A percentile compares a stretch with the other conserved stretches of the same genome.
phyloP scores from a whole-genome alignment of 2,113 vertebrate species.

The Acrocephalus arundinaceus region DNA sequence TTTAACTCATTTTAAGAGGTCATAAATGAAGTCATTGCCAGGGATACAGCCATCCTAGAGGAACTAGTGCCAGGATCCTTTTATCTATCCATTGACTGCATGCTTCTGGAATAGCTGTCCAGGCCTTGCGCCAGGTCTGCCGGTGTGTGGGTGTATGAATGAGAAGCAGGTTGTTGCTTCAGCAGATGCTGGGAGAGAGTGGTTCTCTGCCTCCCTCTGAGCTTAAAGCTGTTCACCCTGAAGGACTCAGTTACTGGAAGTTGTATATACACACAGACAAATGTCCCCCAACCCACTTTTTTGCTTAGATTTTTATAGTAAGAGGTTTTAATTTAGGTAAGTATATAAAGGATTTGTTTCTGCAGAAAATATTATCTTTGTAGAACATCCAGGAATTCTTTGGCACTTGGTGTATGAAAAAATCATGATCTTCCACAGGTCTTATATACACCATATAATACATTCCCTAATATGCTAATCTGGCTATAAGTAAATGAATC shows the following conservation, averaged over 20 bases:
- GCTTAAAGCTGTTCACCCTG: not conserved
- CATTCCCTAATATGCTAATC: not conserved
- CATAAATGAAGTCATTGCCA: not conserved
- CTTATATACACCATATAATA: not conserved
- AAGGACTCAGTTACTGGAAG: not conserved
- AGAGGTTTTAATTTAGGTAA: not conserved
- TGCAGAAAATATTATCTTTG: not conserved
- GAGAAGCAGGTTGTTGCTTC: not conserved
- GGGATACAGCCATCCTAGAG: not conserved
- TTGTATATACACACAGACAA: too few relatives aligned
- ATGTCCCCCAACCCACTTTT: rapidly evolving
- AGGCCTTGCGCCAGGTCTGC: conserved; percentile 1
- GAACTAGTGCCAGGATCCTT: not conserved
- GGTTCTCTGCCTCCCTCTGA: not conserved
- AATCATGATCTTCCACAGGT: not conserved
- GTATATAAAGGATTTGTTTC: not conserved
- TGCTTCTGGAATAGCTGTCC: conserved; percentile 4
- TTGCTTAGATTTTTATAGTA: not conserved
- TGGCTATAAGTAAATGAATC: not conserved
- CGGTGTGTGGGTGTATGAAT: not conserved
- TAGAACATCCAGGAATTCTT: not conserved
- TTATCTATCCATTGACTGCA: not conserved
- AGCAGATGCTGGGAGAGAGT: rapidly evolving
- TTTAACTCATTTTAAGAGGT: conserved; percentile 15
- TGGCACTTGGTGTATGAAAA: not conserved